phyloP scores from a whole-genome alignment of 2,888 invertebrate genomes.

The Galerucella calmariensis region DNA sequence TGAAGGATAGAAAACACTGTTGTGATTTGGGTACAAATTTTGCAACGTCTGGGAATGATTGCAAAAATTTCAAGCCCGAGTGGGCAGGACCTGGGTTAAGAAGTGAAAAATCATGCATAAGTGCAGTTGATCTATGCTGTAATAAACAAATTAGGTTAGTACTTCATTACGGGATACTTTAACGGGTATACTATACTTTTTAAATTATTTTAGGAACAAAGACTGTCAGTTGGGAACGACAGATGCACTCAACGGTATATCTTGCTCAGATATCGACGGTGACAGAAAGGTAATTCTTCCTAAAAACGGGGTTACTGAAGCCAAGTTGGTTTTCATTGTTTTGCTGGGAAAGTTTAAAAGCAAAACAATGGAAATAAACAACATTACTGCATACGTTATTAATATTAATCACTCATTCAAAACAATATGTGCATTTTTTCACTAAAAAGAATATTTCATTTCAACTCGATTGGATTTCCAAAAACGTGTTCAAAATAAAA shows the following conservation, averaged over 20 bases:
- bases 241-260: slow-evolving; percentile 64
- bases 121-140: slow-evolving; percentile 75
- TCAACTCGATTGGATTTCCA: not conserved
- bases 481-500: too few relatives aligned
- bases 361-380: slow-evolving; percentile 8
- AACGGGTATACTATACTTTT: slow-evolving; percentile 6
- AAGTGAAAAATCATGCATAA: slow-evolving; percentile 72
- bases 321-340: not conserved
- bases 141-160: slow-evolving; percentile 66
- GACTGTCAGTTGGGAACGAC: slow-evolving; percentile 68
- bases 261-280: slow-evolving; percentile 44
- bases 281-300: slow-evolving; percentile 48
- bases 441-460: not conserved
- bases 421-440: slow-evolving; percentile 2
- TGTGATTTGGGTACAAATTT: slow-evolving; percentile 61
- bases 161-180: not conserved
- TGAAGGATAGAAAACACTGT: slow-evolving; percentile 59
- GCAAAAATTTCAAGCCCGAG: slow-evolving; percentile 60
- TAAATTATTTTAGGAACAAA: slow-evolving; percentile 61
- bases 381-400: slow-evolving; percentile 7
- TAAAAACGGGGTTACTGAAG: not conserved
- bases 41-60: slow-evolving; percentile 57
- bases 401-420: slow-evolving; percentile 11
- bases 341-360: slow-evolving; percentile 4
- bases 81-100: slow-evolving; percentile 68